Evolutionary conservation across 1,140 invertebrate genomes (phyloP).

Genomic region (Anagrus nilaparvatae): DNA sequence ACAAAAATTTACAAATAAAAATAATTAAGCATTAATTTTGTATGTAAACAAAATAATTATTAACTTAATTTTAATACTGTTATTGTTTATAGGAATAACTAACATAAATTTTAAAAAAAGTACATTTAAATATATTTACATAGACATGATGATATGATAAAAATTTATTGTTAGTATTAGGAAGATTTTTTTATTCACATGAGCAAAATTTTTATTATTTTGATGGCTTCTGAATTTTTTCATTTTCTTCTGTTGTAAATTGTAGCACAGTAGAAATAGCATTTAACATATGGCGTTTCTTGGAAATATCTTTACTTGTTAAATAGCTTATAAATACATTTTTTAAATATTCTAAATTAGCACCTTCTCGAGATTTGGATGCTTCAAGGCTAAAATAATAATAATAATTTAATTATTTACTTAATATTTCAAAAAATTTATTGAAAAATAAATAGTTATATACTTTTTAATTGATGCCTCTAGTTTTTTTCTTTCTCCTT

Average conservation of each 20-base stretch:
- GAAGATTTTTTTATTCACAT: no score
- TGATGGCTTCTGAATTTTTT: conserved; percentile 41
- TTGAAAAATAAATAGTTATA: conserved; percentile 2
- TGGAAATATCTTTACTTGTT: conserved; percentile 55
- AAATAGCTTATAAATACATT: conserved; percentile 81
- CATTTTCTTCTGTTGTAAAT: conserved; percentile 62
- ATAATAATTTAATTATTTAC: conserved; percentile 5
- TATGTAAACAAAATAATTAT: no score
- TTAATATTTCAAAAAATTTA: neutral
- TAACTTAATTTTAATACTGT: no score
- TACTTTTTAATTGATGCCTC: conserved; percentile 42
- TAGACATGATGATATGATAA: no score
- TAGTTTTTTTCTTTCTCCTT: conserved; percentile 46
- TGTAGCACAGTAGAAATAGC: conserved; percentile 77
- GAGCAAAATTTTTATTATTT: no score
- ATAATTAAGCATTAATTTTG: no score
- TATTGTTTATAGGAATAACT: no score
- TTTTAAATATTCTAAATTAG: conserved; percentile 82
- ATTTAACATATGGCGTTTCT: conserved; percentile 74
- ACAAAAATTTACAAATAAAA: no score
- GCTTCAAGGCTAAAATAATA: conserved; percentile 53
- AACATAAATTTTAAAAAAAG: no score
- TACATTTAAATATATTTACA: no score
- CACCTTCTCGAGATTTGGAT: conserved; percentile 69
- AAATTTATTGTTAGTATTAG: no score